Evolutionary conservation across 2,113 vertebrate genomes (phyloP).

Genomic region (Nesogale talazaci): DNA sequence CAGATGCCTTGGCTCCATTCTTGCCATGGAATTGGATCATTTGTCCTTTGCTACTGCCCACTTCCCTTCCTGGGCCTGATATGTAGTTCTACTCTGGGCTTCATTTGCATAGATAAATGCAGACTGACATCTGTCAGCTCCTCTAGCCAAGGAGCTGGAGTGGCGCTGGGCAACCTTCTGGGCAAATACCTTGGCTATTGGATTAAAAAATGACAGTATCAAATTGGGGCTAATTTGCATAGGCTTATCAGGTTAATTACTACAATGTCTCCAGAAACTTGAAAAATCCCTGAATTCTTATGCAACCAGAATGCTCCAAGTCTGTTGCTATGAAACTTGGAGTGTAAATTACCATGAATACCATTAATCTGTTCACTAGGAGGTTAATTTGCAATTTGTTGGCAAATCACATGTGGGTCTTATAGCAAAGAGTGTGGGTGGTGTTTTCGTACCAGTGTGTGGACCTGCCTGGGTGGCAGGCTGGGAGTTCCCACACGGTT

Average conservation of each 20-base stretch:
- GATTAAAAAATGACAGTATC: slow-evolving; percentile 78
- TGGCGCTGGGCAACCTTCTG: slow-evolving; percentile 49
- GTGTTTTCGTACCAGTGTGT: slow-evolving; percentile 69
- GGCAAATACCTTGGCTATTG: slow-evolving; percentile 70
- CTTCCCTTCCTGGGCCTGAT: slow-evolving; percentile 57
- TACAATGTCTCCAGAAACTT: slow-evolving; percentile 79
- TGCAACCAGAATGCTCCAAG: slow-evolving; percentile 78
- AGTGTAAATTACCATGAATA: slow-evolving; percentile 81
- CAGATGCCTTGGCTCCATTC: slow-evolving; percentile 39
- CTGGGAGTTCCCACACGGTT: background rate
- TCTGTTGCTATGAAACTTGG: slow-evolving; percentile 83
- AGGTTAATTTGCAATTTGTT: slow-evolving; percentile 84
- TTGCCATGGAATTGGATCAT: slow-evolving; percentile 22
- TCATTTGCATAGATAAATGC: slow-evolving; percentile 75
- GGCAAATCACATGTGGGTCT: slow-evolving; percentile 81
- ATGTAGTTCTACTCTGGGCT: slow-evolving; percentile 57
- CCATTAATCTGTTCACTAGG: slow-evolving; percentile 82
- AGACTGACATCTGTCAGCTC: slow-evolving; percentile 76
- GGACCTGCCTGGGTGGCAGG: slow-evolving; percentile 57
- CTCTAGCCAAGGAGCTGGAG: slow-evolving; percentile 69
- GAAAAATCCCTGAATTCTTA: slow-evolving; percentile 80
- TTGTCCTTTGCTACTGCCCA: slow-evolving; percentile 60
- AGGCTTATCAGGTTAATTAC: slow-evolving; percentile 81
- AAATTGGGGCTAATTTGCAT: slow-evolving; percentile 79
- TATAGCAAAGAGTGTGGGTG: slow-evolving; percentile 78